A percentile compares a stretch with the other conserved stretches of the same genome.
These are phyloP conservation scores for Rhinichthys osculus DNA, from an alignment of 2,797 vertebrate species.

Conservation along the genomic window DNA sequence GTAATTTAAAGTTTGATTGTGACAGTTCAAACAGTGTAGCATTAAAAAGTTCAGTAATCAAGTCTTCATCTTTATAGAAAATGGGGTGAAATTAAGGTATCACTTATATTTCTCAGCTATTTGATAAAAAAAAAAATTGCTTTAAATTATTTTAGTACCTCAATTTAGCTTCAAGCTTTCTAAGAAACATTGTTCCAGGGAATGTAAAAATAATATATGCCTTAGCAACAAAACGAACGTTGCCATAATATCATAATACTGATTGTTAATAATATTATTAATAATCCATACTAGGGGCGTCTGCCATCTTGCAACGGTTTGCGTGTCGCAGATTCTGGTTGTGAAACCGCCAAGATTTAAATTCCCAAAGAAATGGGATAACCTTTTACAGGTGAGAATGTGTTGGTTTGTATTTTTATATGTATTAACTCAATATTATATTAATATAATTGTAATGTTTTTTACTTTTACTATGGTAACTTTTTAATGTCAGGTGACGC, in stretches of 20 bases:
- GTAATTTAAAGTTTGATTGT: slow-evolving; percentile 22
- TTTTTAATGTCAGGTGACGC: too few relatives aligned
- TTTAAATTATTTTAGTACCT: background rate
- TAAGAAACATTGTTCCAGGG: background rate
- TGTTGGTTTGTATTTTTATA: too few relatives aligned
- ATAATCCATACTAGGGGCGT: background rate
- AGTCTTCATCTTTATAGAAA: background rate
- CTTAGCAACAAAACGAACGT: background rate
- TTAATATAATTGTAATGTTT: too few relatives aligned
- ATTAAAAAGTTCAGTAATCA: background rate
- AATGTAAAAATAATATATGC: background rate
- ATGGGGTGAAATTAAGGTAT: background rate
- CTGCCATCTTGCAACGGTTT: too few relatives aligned
- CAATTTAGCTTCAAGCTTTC: background rate
- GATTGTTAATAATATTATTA: background rate
- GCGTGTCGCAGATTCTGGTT: too few relatives aligned
- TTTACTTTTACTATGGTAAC: too few relatives aligned
- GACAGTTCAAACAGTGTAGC: slow-evolving; percentile 9
- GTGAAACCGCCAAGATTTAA: too few relatives aligned
- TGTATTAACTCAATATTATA: too few relatives aligned
- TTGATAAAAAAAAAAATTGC: background rate
- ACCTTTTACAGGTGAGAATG: too few relatives aligned
- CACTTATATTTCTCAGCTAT: background rate
- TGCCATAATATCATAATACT: background rate
- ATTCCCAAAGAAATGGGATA: too few relatives aligned